Conservation (phyloP, 2,888 invertebrate species). For the Pammene fasciana region DNA sequence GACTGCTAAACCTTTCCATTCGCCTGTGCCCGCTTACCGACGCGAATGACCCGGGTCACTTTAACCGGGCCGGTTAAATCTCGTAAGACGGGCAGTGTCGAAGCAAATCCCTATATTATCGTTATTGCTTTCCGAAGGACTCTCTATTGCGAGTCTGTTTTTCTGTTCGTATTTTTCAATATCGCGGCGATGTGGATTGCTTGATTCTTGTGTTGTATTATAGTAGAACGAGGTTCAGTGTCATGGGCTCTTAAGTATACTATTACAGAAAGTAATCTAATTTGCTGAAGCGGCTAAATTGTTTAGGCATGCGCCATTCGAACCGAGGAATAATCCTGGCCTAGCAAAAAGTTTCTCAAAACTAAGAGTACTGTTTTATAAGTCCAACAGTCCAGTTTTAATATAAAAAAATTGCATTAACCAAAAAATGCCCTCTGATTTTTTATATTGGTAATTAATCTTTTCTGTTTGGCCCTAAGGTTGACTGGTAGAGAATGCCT, state of each 20-base stretch:
- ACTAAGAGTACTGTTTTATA: too few relatives aligned
- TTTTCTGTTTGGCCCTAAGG: too few relatives aligned
- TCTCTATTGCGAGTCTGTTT: conserved; percentile 56
- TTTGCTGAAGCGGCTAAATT: not conserved
- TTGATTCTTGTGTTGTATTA: not conserved
- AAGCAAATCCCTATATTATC: conserved; percentile 67
- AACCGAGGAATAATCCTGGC: not conserved
- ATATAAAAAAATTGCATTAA: too few relatives aligned
- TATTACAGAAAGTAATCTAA: not conserved
- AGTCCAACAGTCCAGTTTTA: too few relatives aligned
- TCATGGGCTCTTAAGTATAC: too few relatives aligned
- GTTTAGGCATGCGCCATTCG: too few relatives aligned
- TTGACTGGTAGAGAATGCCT: too few relatives aligned
- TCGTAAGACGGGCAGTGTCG: conserved; percentile 70
- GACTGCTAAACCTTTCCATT: not conserved
- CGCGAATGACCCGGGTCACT: conserved; percentile 45
- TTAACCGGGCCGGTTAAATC: conserved; percentile 61
- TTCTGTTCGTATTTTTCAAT: conserved; percentile 54
- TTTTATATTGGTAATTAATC: too few relatives aligned
- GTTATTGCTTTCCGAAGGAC: conserved; percentile 65
- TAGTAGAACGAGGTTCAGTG: too few relatives aligned
- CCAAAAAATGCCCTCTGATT: too few relatives aligned
- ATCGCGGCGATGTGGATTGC: conserved; percentile 49
- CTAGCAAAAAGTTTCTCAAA: too few relatives aligned
- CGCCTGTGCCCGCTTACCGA: not conserved